Evolutionary conservation across 1,140 invertebrate genomes (phyloP), one percentile per base, ranked within the genome.

Genomic region (Megalonaias nervosa): DNA sequence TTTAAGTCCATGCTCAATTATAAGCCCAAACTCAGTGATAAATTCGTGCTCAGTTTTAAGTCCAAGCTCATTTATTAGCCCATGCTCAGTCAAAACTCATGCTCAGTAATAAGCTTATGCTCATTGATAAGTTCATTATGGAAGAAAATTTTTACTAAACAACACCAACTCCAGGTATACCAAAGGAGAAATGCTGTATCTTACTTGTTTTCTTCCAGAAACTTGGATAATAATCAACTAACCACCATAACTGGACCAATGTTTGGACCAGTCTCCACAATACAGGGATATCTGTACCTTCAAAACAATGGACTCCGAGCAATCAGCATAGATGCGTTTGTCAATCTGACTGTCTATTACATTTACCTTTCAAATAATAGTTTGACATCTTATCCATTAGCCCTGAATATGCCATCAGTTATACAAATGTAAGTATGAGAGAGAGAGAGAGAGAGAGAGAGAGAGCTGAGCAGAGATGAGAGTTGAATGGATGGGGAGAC

Each of bases 171-270:
- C 38, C 38, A 48, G 38, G 38, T 48, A 11, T 9, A 48, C 11
- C 38, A 48, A 9, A 48, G 38, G 6, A 48, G 6, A 48, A 48
- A 48, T 48, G 38, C 38, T 48, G 38, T 48, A 48, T 48, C 11
- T 48, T 48, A 9, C 38, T 48, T 48, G 38, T 48, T 48, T 48
- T 48, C 38, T 75, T 79, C 26, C 69, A 85, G 84, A 55, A 69
- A 82, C 38, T 69, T 85, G 48, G 60, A 74, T 15, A 74, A 82
- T 62, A 86, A 86, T 68, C 57, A 76, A n/a, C 66, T 86, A 17
- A 38, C 69, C 11, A 68, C 75, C 0, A 19, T 84, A 1, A 61
- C 82, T 2, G 69, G 57, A 26, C 65, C 74, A 11, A 71, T 80
- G 23, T 85, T 85, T 75, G n/a, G 79, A 78, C 66, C 81, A 71